A percentile compares a stretch with the other conserved stretches of the same genome.
phyloP scores from a whole-genome alignment of 1,140 invertebrate species.

The Euwallacea fornicatus region DNA sequence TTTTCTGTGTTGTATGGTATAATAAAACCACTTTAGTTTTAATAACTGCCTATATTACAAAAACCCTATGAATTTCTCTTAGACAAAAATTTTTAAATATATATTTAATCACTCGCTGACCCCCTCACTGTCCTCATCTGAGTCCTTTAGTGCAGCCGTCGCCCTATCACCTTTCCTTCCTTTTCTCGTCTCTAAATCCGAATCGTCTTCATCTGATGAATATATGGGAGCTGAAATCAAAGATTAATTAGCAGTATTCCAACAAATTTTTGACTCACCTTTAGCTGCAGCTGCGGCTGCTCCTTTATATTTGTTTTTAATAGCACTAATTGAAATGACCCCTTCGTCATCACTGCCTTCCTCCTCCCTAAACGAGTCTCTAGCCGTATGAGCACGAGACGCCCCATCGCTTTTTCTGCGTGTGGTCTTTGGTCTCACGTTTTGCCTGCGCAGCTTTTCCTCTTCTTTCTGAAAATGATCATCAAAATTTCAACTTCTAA shows the following conservation, averaged over 20 bases:
- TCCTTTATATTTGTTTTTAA: conserved; percentile 93
- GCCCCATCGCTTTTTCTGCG: conserved; percentile 64
- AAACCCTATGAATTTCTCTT: too few relatives aligned
- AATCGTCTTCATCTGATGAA: conserved; percentile 88
- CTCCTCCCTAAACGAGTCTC: conserved; percentile 63
- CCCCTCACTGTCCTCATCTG: conserved; percentile 58
- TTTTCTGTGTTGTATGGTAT: too few relatives aligned
- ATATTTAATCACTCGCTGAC: too few relatives aligned
- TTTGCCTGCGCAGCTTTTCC: conserved; percentile 87
- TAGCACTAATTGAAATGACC: conserved; percentile 87
- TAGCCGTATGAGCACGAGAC: conserved; percentile 53
- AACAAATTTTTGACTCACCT: not conserved
- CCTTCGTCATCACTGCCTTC: conserved; percentile 90
- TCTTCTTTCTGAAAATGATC: conserved; percentile 71
- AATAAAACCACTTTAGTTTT: too few relatives aligned
- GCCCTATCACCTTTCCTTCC: conserved; percentile 76
- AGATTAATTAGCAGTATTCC: not conserved
- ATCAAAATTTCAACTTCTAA: not conserved
- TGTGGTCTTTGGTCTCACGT: conserved; percentile 66
- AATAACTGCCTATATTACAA: too few relatives aligned
- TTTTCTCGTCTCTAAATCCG: conserved; percentile 79
- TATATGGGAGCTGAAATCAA: conserved; percentile 64
- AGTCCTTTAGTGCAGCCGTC: conserved; percentile 73
- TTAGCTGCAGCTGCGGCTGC: conserved; percentile 27
- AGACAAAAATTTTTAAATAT: too few relatives aligned